A percentile compares a stretch with the other conserved stretches of the same genome.
Conservation (phyloP, 2,113 vertebrate species). For the zebrafish (Danio rerio) region GRCz12tu NC_133192.1:18910501-18911000, state of each 20-base stretch:
- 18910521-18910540: constrained; percentile 30
- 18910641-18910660: constrained; percentile 58
- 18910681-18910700: constrained; percentile 62
- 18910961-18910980: constrained; percentile 13
- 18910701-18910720: constrained; percentile 48
- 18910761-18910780: not conserved
- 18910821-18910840: constrained; percentile 61
- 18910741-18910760: constrained; percentile 40
- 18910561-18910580: not conserved
- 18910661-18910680: constrained; percentile 59
- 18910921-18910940: constrained; percentile 60
- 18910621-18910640: constrained; percentile 65
- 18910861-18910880: constrained; percentile 4
- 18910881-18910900: constrained; percentile 37
- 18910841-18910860: constrained; percentile 16
- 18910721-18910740: constrained; percentile 47
- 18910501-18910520: constrained; percentile 37
- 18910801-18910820: constrained; percentile 54
- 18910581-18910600: not conserved
- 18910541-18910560: constrained; percentile 24
- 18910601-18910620: not conserved
- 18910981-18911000: constrained; percentile 35
- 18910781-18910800: constrained; percentile 38
- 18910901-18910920: constrained; percentile 50
- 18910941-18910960: constrained; percentile 51